Conservation (phyloP, 1,140 invertebrate species). For the Halyomorpha halys region DNA sequence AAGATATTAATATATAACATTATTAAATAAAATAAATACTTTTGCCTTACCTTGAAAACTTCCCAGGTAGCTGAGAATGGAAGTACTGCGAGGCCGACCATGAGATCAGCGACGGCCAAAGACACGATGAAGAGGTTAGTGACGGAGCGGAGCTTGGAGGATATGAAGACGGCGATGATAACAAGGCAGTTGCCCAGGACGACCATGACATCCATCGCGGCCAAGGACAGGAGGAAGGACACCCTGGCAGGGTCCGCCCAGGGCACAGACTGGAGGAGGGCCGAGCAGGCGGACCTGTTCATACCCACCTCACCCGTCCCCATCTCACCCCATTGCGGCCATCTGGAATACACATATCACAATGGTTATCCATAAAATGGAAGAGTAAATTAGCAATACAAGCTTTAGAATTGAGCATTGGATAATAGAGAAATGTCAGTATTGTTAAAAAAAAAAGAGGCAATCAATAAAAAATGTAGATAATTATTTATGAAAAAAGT, state of each 20-base stretch:
- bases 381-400: no score
- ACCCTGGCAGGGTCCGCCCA: slow-evolving; percentile 66
- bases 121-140: slow-evolving; percentile 94
- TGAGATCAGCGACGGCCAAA: slow-evolving; percentile 80
- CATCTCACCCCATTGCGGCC: slow-evolving; percentile 21
- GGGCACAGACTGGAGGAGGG: slow-evolving; percentile 43
- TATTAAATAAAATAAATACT: no score
- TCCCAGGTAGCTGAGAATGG: slow-evolving; percentile 82
- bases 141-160: slow-evolving; percentile 75
- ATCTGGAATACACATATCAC: no score
- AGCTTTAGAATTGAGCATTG: no score
- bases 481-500: no score
- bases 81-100: slow-evolving; percentile 82
- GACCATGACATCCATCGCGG: slow-evolving; percentile 74
- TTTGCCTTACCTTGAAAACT: slow-evolving; percentile 61
- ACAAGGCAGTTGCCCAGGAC: slow-evolving; percentile 83
- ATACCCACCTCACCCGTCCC: slow-evolving; percentile 25
- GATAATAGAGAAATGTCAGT: no score
- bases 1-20: no score
- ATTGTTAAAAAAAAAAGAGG: no score
- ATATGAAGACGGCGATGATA: slow-evolving; percentile 80
- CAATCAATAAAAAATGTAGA: no score
- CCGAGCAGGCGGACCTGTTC: slow-evolving; percentile 24
- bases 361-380: no score
- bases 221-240: slow-evolving; percentile 61